Evolutionary conservation across 2,113 vertebrate genomes (phyloP).

Genomic region (Pelmatolapia mariae): DNA sequence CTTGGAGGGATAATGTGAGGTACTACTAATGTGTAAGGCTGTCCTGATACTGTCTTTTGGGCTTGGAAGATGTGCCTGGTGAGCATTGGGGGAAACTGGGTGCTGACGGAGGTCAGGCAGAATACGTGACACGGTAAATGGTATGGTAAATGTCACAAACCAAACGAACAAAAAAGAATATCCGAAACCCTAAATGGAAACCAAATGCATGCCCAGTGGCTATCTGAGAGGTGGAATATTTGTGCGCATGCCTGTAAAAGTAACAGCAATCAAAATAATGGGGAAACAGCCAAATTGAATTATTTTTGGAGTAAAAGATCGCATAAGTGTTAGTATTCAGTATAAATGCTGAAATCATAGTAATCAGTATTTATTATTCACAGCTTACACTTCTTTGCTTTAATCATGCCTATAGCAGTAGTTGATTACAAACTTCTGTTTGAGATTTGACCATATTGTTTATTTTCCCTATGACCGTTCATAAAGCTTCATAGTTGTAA

Average conservation of each 20-base stretch:
- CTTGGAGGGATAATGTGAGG: background rate
- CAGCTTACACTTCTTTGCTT: background rate
- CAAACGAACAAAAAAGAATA: background rate
- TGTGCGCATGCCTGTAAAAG: background rate
- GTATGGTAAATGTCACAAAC: background rate
- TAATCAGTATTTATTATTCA: background rate
- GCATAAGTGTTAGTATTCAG: background rate
- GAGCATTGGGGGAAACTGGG: fast-evolving
- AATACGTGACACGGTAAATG: too few relatives aligned
- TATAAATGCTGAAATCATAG: background rate
- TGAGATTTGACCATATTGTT: background rate
- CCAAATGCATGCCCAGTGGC: background rate
- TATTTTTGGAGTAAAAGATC: background rate
- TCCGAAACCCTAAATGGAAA: background rate
- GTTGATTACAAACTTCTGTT: background rate
- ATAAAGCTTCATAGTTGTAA: background rate
- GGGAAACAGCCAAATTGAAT: background rate
- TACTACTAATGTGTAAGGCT: background rate
- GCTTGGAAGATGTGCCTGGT: background rate
- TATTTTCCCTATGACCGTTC: background rate
- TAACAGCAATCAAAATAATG: background rate
- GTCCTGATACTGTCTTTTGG: background rate
- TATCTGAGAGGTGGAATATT: background rate
- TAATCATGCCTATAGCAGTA: background rate
- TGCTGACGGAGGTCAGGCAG: background rate